Evolutionary conservation across 2,888 invertebrate species (phyloP).

Genomic region (Heliconius ismenius): DNA sequence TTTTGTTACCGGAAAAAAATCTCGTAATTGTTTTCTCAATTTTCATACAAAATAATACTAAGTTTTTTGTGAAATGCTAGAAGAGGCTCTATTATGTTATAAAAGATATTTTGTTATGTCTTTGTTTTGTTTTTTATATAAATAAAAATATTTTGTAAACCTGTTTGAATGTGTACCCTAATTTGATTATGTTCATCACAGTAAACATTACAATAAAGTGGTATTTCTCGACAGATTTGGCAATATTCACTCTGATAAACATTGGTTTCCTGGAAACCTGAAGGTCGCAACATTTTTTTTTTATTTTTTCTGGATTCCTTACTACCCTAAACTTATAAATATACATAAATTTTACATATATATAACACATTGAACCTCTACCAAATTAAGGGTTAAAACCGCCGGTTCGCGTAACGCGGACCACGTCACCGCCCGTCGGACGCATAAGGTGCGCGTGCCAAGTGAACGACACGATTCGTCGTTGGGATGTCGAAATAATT

Average conservation of each 20-base stretch:
- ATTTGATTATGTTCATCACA: constrained; percentile 39
- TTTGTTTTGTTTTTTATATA: constrained; percentile 34
- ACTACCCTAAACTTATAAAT: constrained; percentile 40
- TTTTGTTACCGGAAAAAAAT: constrained; percentile 36
- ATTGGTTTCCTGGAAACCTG: constrained; percentile 41
- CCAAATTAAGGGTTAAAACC: constrained; percentile 28
- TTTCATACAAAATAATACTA: constrained; percentile 38
- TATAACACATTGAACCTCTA: constrained; percentile 39
- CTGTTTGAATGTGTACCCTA: too few relatives aligned
- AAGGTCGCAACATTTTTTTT: constrained; percentile 39
- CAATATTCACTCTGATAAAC: constrained; percentile 41
- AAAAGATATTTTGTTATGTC: constrained; percentile 42
- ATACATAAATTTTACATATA: constrained; percentile 40
- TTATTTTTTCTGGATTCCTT: constrained; percentile 41
- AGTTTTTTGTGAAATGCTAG: constrained; percentile 40
- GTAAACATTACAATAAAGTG: constrained; percentile 41
- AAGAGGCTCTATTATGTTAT: constrained; percentile 41
- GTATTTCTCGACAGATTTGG: constrained; percentile 41
- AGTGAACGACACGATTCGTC: too few relatives aligned
- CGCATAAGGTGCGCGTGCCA: too few relatives aligned
- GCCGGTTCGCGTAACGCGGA: too few relatives aligned
- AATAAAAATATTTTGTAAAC: constrained; percentile 28
- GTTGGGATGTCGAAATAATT: too few relatives aligned
- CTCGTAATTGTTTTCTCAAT: constrained; percentile 29
- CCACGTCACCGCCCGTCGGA: too few relatives aligned